A percentile compares a stretch with the other conserved stretches of the same genome.
Evolutionary conservation across 1,140 invertebrate species (phyloP).

Genomic region (Pseudoatta argentina): DNA sequence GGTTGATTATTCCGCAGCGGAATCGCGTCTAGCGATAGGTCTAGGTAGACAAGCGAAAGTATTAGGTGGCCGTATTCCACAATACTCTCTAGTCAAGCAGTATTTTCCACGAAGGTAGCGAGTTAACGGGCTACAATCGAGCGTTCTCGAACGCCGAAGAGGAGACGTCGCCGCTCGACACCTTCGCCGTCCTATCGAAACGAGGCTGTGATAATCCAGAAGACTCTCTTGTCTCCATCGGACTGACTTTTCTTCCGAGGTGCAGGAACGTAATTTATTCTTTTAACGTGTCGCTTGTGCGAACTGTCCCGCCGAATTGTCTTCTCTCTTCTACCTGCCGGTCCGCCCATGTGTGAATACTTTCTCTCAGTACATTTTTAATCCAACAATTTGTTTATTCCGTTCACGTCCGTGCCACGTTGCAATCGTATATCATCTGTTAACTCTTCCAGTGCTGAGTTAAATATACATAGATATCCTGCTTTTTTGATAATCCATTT

Average conservation of each 20-base stretch:
- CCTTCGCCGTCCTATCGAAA: slow-evolving; percentile 63
- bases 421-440: slow-evolving; percentile 29
- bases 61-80: slow-evolving; percentile 40
- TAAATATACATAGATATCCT: slow-evolving; percentile 29
- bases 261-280: slow-evolving; percentile 52
- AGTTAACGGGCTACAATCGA: slow-evolving; percentile 46
- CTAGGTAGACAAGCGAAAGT: slow-evolving; percentile 44
- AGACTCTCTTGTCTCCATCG: slow-evolving; percentile 69
- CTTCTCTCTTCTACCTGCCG: slow-evolving; percentile 56
- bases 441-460: slow-evolving; percentile 38
- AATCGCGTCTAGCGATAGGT: slow-evolving; percentile 52
- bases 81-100: slow-evolving; percentile 73
- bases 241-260: slow-evolving; percentile 55
- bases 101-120: slow-evolving; percentile 67
- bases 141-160: slow-evolving; percentile 46
- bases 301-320: slow-evolving; percentile 55
- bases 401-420: slow-evolving; percentile 28
- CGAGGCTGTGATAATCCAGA: slow-evolving; percentile 74
- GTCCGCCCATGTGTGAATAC: slow-evolving; percentile 60
- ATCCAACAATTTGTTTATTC: slow-evolving; percentile 42
- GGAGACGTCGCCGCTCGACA: slow-evolving; percentile 52
- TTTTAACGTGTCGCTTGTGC: slow-evolving; percentile 61
- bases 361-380: slow-evolving; percentile 54
- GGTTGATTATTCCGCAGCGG: slow-evolving; percentile 43
- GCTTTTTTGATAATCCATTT: slow-evolving; percentile 53